Percentiles rank a stretch among this genome's conserved stretches.
Conservation (phyloP, 2,113 vertebrate genomes). For the Strix aluco region DNA sequence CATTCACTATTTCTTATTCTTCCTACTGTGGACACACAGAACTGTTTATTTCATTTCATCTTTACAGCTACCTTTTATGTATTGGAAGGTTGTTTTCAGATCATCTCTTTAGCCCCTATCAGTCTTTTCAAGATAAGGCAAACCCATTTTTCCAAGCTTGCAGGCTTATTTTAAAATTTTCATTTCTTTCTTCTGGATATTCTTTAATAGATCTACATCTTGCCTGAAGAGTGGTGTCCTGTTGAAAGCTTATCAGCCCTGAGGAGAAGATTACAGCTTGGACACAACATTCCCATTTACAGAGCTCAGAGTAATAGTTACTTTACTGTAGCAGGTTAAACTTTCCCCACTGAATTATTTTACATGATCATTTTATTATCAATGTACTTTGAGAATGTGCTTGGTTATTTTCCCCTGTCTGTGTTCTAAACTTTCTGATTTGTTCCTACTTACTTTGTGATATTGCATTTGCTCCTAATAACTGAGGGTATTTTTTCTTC, state of each 20-base stretch:
- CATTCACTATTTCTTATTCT: not conserved
- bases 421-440: not conserved
- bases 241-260: constrained; percentile 1
- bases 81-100: constrained; percentile 14
- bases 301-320: not conserved
- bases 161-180: constrained; percentile 48
- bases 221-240: constrained; percentile 38
- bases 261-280: constrained; percentile 42
- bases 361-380: not conserved
- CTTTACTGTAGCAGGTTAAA: not conserved
- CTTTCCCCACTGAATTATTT: not conserved
- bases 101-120: constrained; percentile 23
- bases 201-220: constrained; percentile 49
- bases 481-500: not conserved
- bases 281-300: constrained; percentile 39
- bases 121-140: constrained; percentile 43
- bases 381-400: not conserved
- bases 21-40: not conserved
- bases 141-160: constrained; percentile 33
- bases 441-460: not conserved
- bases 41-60: not conserved
- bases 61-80: not conserved
- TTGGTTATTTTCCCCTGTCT: not conserved
- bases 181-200: constrained; percentile 36
- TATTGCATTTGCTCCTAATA: not conserved